Evolutionary conservation across 1,140 invertebrate species (phyloP).

Genomic region (Cyclina sinensis): DNA sequence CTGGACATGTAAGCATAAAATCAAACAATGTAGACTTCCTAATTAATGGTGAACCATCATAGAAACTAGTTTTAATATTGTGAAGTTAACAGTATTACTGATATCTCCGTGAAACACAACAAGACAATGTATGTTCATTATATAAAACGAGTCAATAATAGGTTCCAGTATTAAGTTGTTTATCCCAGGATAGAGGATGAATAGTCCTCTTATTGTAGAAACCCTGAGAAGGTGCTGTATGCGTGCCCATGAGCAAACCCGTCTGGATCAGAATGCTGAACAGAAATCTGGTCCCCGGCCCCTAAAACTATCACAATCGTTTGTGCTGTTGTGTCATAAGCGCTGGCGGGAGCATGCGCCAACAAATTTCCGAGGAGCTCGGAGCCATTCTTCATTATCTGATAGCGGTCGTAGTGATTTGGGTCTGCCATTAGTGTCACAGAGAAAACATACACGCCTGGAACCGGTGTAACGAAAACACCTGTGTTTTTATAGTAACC

Average conservation of each 20-base stretch:
- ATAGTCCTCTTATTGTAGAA: background rate
- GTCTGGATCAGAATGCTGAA: background rate
- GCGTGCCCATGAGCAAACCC: background rate
- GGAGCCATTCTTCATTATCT: background rate
- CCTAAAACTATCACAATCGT: background rate
- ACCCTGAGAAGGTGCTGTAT: background rate
- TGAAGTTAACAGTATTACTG: no score
- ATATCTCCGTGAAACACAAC: no score
- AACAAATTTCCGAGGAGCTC: background rate
- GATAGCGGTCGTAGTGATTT: background rate
- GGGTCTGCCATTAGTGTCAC: background rate
- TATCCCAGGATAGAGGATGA: background rate
- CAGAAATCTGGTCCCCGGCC: background rate
- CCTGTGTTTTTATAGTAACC: background rate
- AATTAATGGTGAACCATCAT: no score
- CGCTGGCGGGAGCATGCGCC: background rate
- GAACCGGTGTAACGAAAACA: background rate
- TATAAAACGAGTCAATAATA: no score
- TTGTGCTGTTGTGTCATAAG: background rate
- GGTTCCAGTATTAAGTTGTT: no score
- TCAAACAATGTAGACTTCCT: no score
- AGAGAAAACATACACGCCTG: background rate
- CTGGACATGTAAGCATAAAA: no score
- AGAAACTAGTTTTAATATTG: no score
- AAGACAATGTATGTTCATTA: no score